Base-by-base conservation (phyloP, 2,888 invertebrate genomes). In the Apomyelois bistriatella region DNA sequence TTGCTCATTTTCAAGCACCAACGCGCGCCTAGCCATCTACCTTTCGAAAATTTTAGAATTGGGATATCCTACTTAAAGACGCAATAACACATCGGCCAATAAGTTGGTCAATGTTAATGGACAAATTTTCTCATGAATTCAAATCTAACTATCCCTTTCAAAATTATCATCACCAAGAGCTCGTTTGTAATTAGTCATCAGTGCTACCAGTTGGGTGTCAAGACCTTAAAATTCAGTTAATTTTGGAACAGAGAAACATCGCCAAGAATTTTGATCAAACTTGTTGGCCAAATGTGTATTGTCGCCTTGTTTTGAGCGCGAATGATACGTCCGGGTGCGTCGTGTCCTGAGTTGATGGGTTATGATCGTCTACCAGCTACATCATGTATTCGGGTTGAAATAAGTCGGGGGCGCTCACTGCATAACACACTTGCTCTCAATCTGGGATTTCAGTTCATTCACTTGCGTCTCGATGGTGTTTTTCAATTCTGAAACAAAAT, bases 391-490 rank as follows among this genome's bases (percentile, higher is more conserved):
- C 80, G 65, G 76, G 66, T 69, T 65, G 71, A 65, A 68, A 65
- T 63, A 66, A 70, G 69, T 68, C 61, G 58, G 62, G 58, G 60
- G 51, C 61, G 76, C 79, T 97, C 96, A 97, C 96, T 97, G 97
- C 94, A 97, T 94, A 91, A 95, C 96, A 93, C 97, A 97, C 93
- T 96, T 97, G 92, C 96, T 97, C 93, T 98, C 98, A 91, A 98
- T 95, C 93, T 97, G 96, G 86, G 97, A 94, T 93, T 97, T 98
- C 91, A 98, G 93, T 93, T 98, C 97, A 91, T 95, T 97, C 92
- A 98, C 97, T 94, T 97, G 97, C 89, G 97, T 95, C 93, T 98
- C 97, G 93, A 98, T 95, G 92, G 97, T 96, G 92, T 98, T 97
- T 94, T 97, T 98, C 94, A 98, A 92, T 93, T 97, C 98, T 98